Percentiles rank a stretch among this genome's conserved stretches.
Conservation (phyloP, 2,888 invertebrate genomes). For the Auanema sp. region DNA sequence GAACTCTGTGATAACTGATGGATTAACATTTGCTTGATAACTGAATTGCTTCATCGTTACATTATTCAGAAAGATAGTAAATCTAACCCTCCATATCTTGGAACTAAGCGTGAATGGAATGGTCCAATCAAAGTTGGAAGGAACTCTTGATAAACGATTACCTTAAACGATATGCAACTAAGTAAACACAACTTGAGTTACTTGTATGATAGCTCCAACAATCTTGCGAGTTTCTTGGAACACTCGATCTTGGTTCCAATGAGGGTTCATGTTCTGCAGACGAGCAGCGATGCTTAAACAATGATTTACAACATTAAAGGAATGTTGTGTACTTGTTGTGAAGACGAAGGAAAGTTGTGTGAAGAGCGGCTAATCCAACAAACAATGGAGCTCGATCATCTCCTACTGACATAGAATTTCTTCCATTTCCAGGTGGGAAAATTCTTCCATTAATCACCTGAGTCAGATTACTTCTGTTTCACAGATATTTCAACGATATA, state of each 20-base stretch:
- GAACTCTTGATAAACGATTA: constrained; percentile 74
- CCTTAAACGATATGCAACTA: constrained; percentile 68
- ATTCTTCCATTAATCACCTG: constrained; percentile 34
- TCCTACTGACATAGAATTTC: constrained; percentile 42
- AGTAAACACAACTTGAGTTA: background rate
- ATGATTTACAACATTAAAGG: background rate
- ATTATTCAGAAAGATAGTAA: constrained; percentile 5
- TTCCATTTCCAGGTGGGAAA: constrained; percentile 40
- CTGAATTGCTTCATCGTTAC: constrained; percentile 26
- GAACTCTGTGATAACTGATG: constrained; percentile 89
- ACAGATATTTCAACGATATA: background rate
- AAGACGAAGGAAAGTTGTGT: constrained; percentile 78
- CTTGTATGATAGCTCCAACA: constrained; percentile 59
- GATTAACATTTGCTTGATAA: constrained; percentile 80
- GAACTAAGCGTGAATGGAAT: constrained; percentile 73
- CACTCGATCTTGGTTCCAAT: constrained; percentile 56
- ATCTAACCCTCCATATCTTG: constrained; percentile 74
- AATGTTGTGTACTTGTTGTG: constrained; percentile 78
- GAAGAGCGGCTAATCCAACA: constrained; percentile 69
- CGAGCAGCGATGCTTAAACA: constrained; percentile 51
- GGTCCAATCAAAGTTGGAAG: constrained; percentile 82
- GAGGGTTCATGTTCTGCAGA: constrained; percentile 60
- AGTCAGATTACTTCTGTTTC: background rate
- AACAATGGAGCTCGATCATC: constrained; percentile 59
- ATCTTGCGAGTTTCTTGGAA: constrained; percentile 66